phyloP scores from a whole-genome alignment of 1,140 invertebrate genomes.

The Vollenhovia emeryi region DNA sequence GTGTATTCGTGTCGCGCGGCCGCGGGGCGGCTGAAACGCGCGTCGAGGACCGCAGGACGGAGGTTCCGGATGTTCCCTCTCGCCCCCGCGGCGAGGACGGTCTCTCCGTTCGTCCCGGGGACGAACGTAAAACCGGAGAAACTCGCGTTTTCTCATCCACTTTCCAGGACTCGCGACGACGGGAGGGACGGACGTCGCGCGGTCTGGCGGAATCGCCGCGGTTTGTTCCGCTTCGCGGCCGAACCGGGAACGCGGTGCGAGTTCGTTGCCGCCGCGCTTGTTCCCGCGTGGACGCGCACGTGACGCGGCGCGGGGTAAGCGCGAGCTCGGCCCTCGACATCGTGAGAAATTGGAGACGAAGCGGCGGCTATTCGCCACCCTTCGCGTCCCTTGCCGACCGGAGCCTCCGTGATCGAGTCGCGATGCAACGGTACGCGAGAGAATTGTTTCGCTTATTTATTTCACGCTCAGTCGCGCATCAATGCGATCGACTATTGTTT shows the following conservation, averaged over 20 bases:
- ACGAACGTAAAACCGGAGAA: not conserved
- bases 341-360: not conserved
- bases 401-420: not conserved
- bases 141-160: conserved; percentile 12
- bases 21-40: conserved; percentile 1
- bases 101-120: not conserved
- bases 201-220: not conserved
- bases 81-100: not conserved
- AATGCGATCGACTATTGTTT: not conserved
- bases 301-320: not conserved
- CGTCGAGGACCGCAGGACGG: not conserved
- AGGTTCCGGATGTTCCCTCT: not conserved
- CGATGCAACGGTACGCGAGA: not conserved
- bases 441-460: not conserved
- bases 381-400: not conserved
- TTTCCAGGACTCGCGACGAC: not conserved
- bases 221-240: conserved; percentile 12
- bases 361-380: not conserved
- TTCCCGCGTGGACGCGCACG: conserved; percentile 2
- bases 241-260: not conserved
- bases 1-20: conserved; percentile 60
- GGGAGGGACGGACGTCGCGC: not conserved
- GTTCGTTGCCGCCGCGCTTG: not conserved
- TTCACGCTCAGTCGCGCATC: not conserved
- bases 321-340: not conserved